Conservation (phyloP, 2,888 invertebrate genomes). For the Leptogaster cylindrica region DNA sequence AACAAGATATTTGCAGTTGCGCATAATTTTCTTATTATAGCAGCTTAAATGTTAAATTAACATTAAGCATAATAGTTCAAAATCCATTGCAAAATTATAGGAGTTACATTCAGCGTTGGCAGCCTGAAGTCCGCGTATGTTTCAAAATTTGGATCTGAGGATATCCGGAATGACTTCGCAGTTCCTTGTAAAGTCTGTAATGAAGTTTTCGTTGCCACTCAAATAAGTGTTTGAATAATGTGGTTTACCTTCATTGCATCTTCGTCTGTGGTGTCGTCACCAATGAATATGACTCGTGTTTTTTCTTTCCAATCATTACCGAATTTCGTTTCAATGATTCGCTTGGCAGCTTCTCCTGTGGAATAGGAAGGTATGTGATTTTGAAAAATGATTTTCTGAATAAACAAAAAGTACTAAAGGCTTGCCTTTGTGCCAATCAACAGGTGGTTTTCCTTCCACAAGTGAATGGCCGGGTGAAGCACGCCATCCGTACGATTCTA, state of each 20-base stretch:
- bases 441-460: constrained; percentile 78
- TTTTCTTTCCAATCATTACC: constrained; percentile 68
- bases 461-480: constrained; percentile 74
- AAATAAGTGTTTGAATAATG: no score
- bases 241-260: constrained; percentile 87
- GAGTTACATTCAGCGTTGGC: constrained; percentile 73
- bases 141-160: constrained; percentile 70
- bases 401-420: no score
- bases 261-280: constrained; percentile 88
- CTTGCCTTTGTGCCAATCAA: constrained; percentile 75
- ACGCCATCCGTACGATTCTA: constrained; percentile 69
- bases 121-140: constrained; percentile 75
- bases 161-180: constrained; percentile 78
- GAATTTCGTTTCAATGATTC: constrained; percentile 75
- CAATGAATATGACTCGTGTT: constrained; percentile 80
- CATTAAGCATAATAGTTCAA: constrained; percentile 49
- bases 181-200: constrained; percentile 72
- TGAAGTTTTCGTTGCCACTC: neutral
- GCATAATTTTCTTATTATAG: no score
- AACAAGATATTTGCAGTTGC: no score
- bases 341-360: constrained; percentile 72
- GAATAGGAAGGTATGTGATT: neutral
- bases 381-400: no score
- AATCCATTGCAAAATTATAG: constrained; percentile 76
- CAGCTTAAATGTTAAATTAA: no score